phyloP scores from a whole-genome alignment of 2,888 invertebrate species.

The Pterostichus niger region DNA sequence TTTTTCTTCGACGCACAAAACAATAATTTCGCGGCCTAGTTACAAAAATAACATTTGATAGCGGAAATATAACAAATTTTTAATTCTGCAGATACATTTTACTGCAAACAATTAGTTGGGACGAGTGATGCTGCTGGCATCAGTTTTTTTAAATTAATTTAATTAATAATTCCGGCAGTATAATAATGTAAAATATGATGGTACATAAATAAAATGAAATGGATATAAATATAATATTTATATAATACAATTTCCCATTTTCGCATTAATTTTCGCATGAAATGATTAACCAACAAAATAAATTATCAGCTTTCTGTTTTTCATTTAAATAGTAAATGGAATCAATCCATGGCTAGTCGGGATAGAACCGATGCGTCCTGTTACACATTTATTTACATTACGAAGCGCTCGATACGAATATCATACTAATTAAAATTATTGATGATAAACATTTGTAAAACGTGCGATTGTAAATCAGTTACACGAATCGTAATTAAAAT shows the following conservation, averaged over 20 bases:
- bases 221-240: constrained; percentile 42
- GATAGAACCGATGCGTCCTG: neutral
- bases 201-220: constrained; percentile 16
- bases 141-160: constrained; percentile 42
- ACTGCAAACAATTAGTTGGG: neutral
- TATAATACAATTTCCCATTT: constrained; percentile 46
- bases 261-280: constrained; percentile 53
- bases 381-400: constrained; percentile 43
- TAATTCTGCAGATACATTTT: neutral
- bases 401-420: neutral
- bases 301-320: constrained; percentile 51
- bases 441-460: constrained; percentile 43
- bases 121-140: neutral
- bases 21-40: no score
- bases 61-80: no score
- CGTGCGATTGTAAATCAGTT: constrained; percentile 37
- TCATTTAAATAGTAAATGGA: constrained; percentile 19
- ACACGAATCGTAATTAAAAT: constrained; percentile 6
- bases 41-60: no score
- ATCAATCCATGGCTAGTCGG: neutral
- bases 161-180: constrained; percentile 32
- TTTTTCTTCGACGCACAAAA: no score
- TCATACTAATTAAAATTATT: constrained; percentile 54
- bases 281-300: constrained; percentile 51
- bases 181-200: constrained; percentile 42